phyloP scores from a whole-genome alignment of 2,113 vertebrate genomes.

The Edolisoma coerulescens region DNA sequence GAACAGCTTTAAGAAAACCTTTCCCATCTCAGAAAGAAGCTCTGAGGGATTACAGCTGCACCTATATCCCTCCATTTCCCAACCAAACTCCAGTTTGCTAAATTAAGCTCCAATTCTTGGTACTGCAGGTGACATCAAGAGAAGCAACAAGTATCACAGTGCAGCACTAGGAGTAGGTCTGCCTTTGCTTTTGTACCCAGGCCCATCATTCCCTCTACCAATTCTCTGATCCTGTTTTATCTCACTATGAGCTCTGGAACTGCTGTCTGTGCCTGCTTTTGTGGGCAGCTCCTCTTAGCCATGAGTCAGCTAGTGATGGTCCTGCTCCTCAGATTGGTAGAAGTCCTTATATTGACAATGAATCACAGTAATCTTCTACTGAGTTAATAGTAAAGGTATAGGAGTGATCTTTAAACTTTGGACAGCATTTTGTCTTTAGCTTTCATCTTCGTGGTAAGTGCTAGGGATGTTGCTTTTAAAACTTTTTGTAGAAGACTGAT shows the following conservation, averaged over 20 bases:
- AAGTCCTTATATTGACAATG: not conserved
- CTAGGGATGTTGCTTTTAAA: not conserved
- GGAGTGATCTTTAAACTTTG: not conserved
- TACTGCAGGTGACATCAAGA: not conserved
- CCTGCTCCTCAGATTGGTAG: not conserved
- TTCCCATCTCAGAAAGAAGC: not conserved
- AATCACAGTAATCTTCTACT: not conserved
- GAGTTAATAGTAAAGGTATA: not conserved
- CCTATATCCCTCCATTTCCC: not conserved
- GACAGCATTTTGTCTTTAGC: not conserved
- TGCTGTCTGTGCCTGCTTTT: not conserved
- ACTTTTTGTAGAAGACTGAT: not conserved
- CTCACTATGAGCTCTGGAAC: not conserved
- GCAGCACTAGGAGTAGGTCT: not conserved
- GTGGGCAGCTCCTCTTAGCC: not conserved
- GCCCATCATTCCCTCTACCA: not conserved
- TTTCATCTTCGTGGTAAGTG: fast-evolving
- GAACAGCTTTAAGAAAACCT: not conserved
- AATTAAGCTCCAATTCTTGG: not conserved
- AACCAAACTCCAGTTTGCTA: not conserved
- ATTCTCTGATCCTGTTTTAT: not conserved
- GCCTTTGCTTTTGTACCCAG: not conserved
- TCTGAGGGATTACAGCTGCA: not conserved
- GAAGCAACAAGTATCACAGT: not conserved
- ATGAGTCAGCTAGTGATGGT: not conserved